These are phyloP conservation scores for Blastobasis adustella DNA, from an alignment of 2,888 invertebrate species.

Conservation along the genomic window DNA sequence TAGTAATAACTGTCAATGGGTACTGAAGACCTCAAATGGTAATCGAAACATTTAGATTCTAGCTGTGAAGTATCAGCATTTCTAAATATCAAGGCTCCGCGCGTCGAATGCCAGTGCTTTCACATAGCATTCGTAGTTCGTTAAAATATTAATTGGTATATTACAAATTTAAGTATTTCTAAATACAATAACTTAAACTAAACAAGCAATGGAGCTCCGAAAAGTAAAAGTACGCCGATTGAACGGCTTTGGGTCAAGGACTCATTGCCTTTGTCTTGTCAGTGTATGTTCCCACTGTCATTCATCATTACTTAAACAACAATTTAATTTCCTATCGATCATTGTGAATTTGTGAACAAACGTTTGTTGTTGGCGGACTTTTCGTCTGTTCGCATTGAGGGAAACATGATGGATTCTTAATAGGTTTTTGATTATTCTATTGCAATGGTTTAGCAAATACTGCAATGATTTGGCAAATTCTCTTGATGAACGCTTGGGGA, in stretches of 20 bases:
- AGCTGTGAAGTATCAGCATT: not conserved
- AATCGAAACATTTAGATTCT: not conserved
- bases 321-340: slow-evolving; percentile 4
- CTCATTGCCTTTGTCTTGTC: slow-evolving; percentile 38
- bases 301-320: not conserved
- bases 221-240: slow-evolving; percentile 52
- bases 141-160: no score
- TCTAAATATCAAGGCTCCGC: not conserved
- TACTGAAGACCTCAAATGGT: no score
- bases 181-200: slow-evolving; percentile 1
- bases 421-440: not conserved
- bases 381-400: not conserved
- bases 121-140: not conserved
- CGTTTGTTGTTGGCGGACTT: not conserved
- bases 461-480: no score
- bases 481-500: no score
- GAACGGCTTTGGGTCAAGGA: slow-evolving; percentile 52
- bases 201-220: slow-evolving; percentile 30
- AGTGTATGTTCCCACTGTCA: slow-evolving; percentile 7
- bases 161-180: no score
- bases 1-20: no score
- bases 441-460: no score
- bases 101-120: not conserved
- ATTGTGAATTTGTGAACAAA: not conserved
- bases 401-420: not conserved